A percentile compares a stretch with the other conserved stretches of the same genome.
These are phyloP conservation scores for Gryllus longicercus DNA, from an alignment of 2,888 invertebrate species.

Conservation along the genomic window DNA sequence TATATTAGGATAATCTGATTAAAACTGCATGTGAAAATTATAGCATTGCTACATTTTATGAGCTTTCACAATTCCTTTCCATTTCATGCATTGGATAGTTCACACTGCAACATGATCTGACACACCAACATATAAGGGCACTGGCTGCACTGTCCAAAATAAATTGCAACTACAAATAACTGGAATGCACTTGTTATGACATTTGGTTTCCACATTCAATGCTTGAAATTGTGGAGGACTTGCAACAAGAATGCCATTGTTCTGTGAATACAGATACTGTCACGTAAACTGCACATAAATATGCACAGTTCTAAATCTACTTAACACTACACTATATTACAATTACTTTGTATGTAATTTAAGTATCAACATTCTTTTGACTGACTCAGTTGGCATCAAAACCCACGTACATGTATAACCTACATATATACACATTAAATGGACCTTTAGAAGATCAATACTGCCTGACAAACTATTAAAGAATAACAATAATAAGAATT, in stretches of 20 bases:
- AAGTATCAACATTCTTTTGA: slow-evolving; percentile 11
- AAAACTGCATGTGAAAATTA: too few species aligned
- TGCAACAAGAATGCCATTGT: neutral
- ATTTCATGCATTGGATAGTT: too few species aligned
- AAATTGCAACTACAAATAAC: neutral
- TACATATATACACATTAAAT: neutral
- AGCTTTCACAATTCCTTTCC: too few species aligned
- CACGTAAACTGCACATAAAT: neutral
- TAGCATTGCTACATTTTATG: too few species aligned
- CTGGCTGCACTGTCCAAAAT: neutral
- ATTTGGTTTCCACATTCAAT: neutral
- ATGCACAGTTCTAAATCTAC: neutral
- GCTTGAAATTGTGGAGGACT: neutral
- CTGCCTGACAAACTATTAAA: neutral
- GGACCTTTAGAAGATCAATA: slow-evolving; percentile 17
- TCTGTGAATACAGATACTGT: slow-evolving; percentile 17
- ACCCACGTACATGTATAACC: neutral
- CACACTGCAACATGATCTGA: too few species aligned
- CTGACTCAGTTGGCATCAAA: slow-evolving; percentile 11
- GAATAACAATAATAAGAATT: neutral
- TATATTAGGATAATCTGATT: too few species aligned
- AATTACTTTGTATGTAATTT: neutral
- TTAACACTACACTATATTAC: neutral
- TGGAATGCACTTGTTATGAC: neutral
- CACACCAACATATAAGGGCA: too few species aligned